phyloP scores from a whole-genome alignment of 2,888 invertebrate genomes.

The Coleophora flavipennella region DNA sequence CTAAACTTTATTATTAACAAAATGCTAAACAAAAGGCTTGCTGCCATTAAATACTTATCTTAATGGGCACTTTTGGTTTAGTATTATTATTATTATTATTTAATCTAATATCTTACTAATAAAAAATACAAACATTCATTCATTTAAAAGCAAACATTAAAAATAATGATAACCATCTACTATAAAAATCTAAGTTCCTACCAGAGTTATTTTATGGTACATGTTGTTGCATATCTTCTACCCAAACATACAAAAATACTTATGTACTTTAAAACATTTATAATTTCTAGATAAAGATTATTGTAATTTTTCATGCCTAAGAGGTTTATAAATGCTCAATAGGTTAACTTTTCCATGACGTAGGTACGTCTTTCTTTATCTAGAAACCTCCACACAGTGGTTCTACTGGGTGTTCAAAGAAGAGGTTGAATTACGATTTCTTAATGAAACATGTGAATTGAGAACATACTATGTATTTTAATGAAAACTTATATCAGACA shows the following conservation, averaged over 20 bases:
- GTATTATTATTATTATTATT: conserved; percentile 65
- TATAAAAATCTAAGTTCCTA: conserved; percentile 63
- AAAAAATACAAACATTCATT: conserved; percentile 65
- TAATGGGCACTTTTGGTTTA: conserved; percentile 75
- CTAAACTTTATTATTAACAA: conserved; percentile 67
- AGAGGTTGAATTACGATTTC: no score
- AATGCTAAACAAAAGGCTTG: conserved; percentile 65
- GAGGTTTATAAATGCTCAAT: conserved; percentile 4
- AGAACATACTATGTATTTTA: no score
- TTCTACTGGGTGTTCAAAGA: no score
- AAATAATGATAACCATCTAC: conserved; percentile 59
- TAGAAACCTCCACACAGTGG: conserved; percentile 34
- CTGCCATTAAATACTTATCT: conserved; percentile 67
- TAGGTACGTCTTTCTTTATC: no score
- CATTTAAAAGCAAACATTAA: conserved; percentile 67
- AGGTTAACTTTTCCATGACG: no score
- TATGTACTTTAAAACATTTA: conserved; percentile 59
- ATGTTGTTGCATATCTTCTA: conserved; percentile 49
- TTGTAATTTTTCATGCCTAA: conserved; percentile 7
- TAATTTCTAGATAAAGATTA: conserved; percentile 40
- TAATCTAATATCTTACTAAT: conserved; percentile 64
- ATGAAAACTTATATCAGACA: no score
- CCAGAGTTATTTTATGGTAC: conserved; percentile 61
- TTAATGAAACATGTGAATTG: no score
- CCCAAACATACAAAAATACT: conserved; percentile 70